phyloP scores from a whole-genome alignment of 1,140 invertebrate genomes.

The Ylistrum balloti region DNA sequence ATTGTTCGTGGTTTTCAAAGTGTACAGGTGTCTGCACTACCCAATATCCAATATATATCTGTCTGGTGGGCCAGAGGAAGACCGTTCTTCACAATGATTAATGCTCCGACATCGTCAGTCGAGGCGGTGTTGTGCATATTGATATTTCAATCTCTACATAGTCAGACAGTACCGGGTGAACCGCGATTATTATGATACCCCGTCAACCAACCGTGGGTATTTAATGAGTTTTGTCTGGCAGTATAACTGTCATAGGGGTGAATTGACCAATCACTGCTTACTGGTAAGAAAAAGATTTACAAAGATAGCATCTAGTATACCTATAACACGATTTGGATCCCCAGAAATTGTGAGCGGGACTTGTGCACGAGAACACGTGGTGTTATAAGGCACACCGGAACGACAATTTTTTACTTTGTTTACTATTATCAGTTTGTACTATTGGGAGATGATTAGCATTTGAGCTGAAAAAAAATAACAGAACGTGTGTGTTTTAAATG shows the following conservation, averaged over 20 bases:
- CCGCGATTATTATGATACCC: background rate
- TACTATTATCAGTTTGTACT: background rate
- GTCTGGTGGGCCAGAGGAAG: too few relatives aligned
- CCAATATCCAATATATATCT: too few relatives aligned
- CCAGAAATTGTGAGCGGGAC: background rate
- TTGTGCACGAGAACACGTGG: background rate
- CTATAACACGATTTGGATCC: background rate
- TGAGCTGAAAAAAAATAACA: background rate
- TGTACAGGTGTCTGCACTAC: too few relatives aligned
- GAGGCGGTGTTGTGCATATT: background rate
- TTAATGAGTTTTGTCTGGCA: slow-evolving; percentile 26
- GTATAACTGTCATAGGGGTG: background rate
- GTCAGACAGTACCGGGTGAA: background rate
- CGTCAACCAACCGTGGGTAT: background rate
- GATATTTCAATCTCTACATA: background rate
- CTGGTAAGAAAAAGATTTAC: background rate
- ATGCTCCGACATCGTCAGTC: background rate
- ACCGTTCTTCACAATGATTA: too few relatives aligned
- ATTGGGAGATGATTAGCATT: background rate
- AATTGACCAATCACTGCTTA: background rate
- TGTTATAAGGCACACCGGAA: background rate
- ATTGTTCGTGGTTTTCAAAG: too few relatives aligned
- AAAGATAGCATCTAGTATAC: background rate
- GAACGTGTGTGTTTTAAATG: background rate
- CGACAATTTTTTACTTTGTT: slow-evolving; percentile 17